A percentile compares a stretch with the other conserved stretches of the same genome.
Conservation (phyloP, 2,113 vertebrate species). For the Callipepla squamata region DNA sequence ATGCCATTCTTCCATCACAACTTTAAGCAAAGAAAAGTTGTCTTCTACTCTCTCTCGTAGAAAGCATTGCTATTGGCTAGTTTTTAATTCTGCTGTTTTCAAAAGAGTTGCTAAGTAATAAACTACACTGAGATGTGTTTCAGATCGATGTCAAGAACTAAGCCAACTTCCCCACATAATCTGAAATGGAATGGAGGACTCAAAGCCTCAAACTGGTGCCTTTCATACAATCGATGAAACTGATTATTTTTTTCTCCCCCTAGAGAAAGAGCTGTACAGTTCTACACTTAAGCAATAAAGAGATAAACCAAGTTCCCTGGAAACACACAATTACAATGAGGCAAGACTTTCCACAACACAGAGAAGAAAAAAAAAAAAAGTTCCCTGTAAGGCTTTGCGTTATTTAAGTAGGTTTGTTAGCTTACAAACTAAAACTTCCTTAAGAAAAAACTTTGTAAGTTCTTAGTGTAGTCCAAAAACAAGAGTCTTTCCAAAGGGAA, state of each 20-base stretch:
- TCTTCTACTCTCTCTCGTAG: rapidly evolving
- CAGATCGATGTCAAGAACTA: neutral
- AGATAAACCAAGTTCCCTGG: neutral
- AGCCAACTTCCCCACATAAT: neutral
- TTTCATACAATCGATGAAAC: neutral
- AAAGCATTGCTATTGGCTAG: neutral
- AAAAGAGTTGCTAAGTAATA: neutral
- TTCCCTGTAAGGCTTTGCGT: neutral
- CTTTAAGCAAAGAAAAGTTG: neutral
- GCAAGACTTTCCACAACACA: neutral
- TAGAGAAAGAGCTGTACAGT: neutral
- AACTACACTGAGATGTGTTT: neutral
- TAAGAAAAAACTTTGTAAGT: neutral
- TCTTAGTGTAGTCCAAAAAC: neutral
- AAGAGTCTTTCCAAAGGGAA: neutral
- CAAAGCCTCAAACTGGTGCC: neutral
- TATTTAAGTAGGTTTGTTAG: neutral
- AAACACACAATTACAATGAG: neutral
- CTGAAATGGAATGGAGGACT: neutral
- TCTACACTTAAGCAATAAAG: neutral
- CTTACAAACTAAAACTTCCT: neutral
- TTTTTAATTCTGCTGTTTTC: neutral
- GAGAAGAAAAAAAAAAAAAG: neutral
- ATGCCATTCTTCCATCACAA: neutral
- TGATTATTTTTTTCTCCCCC: neutral